Percentiles rank a stretch among this genome's conserved stretches.
These are phyloP conservation scores for Melanotaenia nigrans DNA, from an alignment of 2,797 vertebrate species.

Conservation along the genomic window DNA sequence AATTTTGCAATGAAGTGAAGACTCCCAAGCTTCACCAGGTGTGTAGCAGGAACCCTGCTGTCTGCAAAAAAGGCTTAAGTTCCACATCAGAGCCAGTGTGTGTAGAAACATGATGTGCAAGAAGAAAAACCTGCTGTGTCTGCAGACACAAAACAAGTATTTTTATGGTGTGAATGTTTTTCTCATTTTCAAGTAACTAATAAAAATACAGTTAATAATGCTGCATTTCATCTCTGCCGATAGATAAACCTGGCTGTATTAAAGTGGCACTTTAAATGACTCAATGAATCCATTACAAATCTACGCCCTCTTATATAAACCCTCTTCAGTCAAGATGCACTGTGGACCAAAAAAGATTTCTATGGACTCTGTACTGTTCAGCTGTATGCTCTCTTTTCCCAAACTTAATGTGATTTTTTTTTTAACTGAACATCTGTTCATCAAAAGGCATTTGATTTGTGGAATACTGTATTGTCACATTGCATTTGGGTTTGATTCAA, in stretches of 20 bases:
- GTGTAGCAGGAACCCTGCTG: background rate
- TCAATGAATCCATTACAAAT: slow-evolving; percentile 26
- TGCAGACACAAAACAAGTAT: background rate
- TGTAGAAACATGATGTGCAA: too few species aligned
- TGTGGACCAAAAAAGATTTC: background rate
- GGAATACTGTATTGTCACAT: background rate
- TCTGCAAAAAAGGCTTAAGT: background rate
- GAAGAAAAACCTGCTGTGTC: background rate
- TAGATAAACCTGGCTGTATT: background rate
- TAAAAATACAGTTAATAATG: background rate
- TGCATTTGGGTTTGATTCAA: background rate
- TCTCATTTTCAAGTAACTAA: background rate
- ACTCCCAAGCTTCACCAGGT: background rate
- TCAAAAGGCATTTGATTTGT: slow-evolving; percentile 2
- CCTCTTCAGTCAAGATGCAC: slow-evolving; percentile 1
- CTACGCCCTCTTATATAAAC: background rate
- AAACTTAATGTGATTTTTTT: slow-evolving; percentile 3
- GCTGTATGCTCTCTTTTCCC: background rate
- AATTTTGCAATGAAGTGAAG: background rate
- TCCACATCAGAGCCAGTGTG: background rate
- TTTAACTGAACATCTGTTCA: slow-evolving; percentile 19
- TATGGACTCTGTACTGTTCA: background rate
- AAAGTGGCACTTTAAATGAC: background rate
- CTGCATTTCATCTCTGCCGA: background rate
- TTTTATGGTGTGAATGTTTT: background rate